These are phyloP conservation scores for Drosophila persimilis DNA, from an alignment of 1,140 invertebrate species.

Conservation along the genomic window DNA sequence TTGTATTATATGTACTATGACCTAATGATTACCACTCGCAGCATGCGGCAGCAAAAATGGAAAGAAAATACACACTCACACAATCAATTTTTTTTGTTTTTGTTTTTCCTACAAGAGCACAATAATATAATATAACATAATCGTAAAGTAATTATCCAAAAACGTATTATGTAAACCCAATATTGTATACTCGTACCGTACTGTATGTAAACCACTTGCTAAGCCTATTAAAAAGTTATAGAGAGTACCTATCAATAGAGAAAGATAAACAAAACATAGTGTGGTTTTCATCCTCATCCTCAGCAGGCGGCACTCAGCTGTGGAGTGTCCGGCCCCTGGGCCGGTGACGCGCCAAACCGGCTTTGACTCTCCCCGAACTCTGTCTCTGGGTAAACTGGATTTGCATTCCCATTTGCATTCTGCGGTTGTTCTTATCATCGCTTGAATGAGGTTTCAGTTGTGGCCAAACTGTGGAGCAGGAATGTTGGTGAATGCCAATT, in stretches of 20 bases:
- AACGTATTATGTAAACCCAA: not conserved
- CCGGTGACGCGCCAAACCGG: conserved; percentile 41
- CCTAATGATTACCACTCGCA: not conserved
- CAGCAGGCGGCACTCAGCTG: conserved; percentile 37
- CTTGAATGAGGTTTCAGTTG: conserved; percentile 36
- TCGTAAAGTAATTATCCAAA: conserved; percentile 45
- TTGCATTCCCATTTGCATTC: conserved; percentile 38
- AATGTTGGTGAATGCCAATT: conserved; percentile 47
- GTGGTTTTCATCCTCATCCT: not conserved
- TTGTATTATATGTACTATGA: conserved; percentile 33
- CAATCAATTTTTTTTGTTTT: conserved; percentile 40
- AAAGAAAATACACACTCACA: conserved; percentile 24
- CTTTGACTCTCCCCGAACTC: conserved; percentile 5
- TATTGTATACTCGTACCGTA: conserved; percentile 42
- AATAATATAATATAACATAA: conserved; percentile 46
- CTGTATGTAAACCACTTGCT: conserved; percentile 58
- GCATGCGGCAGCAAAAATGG: conserved; percentile 1
- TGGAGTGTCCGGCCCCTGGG: conserved; percentile 20
- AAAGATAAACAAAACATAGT: conserved; percentile 27
- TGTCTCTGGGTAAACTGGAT: conserved; percentile 34
- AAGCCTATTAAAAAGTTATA: conserved; percentile 72
- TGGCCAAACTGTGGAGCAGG: conserved; percentile 36
- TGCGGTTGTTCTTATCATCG: conserved; percentile 29
- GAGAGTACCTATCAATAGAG: conserved; percentile 53
- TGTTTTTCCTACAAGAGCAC: conserved; percentile 62